Evolutionary conservation across 2,797 vertebrate genomes (phyloP).

Genomic region (Tachyglossus aculeatus): DNA sequence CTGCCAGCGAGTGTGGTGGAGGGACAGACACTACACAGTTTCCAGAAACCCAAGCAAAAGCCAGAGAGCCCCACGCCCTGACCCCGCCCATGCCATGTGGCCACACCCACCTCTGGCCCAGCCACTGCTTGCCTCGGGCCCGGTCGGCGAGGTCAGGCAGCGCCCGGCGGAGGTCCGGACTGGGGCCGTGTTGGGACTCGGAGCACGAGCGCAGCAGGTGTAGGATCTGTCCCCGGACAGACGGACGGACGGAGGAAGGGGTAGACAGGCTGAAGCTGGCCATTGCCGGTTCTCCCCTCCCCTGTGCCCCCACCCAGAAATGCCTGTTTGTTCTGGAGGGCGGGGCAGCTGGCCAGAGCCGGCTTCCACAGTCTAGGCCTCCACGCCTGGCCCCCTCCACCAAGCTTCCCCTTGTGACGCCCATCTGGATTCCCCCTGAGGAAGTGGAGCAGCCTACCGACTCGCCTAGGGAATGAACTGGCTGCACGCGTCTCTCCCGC

Average conservation of each 20-base stretch:
- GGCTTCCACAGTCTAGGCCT: background rate
- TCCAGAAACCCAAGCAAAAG: too few species aligned
- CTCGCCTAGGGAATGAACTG: too few species aligned
- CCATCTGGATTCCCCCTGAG: too few species aligned
- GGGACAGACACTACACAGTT: too few species aligned
- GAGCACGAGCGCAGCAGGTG: slow-evolving; percentile 88
- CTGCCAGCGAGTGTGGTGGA: too few species aligned
- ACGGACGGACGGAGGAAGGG: slow-evolving; percentile 59
- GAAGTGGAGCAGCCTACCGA: too few species aligned
- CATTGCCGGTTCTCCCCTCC: slow-evolving; percentile 39
- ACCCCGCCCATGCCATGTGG: too few species aligned
- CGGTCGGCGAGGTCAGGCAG: slow-evolving; percentile 74
- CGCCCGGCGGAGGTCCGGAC: slow-evolving; percentile 72
- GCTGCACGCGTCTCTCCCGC: too few species aligned
- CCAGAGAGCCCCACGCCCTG: too few species aligned
- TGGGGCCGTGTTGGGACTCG: slow-evolving; percentile 80
- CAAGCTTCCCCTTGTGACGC: too few species aligned
- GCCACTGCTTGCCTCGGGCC: slow-evolving; percentile 85
- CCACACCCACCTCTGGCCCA: slow-evolving; percentile 90
- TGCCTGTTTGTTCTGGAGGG: background rate
- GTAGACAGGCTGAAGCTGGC: slow-evolving; percentile 34
- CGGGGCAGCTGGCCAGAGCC: background rate
- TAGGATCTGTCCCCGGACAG: slow-evolving; percentile 79
- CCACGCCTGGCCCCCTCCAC: background rate
- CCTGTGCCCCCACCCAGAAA: slow-evolving; percentile 24